Evolutionary conservation across 2,113 vertebrate species (phyloP).

Genomic region (Arenaria interpres): DNA sequence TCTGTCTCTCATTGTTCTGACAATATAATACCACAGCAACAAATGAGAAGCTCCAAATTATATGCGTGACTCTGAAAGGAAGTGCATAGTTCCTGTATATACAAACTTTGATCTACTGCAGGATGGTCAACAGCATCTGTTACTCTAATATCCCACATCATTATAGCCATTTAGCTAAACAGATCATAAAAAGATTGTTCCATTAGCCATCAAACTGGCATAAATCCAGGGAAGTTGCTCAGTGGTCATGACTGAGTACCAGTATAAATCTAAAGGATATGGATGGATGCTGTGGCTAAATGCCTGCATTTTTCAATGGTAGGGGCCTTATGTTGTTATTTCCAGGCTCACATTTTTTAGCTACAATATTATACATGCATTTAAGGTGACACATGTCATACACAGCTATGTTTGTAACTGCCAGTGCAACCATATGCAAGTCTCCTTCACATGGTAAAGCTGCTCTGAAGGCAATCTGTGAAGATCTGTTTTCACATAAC

Average conservation of each 20-base stretch:
- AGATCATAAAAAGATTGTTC: slow-evolving; percentile 27
- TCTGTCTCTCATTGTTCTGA: not conserved
- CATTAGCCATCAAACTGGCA: slow-evolving; percentile 30
- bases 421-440: not conserved
- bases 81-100: slow-evolving; percentile 7
- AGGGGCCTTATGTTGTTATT: not conserved
- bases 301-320: not conserved
- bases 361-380: not conserved
- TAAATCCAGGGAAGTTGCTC: not conserved
- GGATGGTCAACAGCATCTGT: slow-evolving; percentile 43
- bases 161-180: slow-evolving; percentile 39
- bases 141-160: slow-evolving; percentile 29
- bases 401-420: not conserved
- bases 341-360: not conserved
- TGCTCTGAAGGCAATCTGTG: not conserved
- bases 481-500: not conserved
- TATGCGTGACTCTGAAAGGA: not conserved
- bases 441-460: not conserved
- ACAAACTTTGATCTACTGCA: slow-evolving; percentile 37
- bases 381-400: not conserved
- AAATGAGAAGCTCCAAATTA: slow-evolving; percentile 27
- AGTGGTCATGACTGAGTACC: not conserved
- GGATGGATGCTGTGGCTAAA: not conserved
- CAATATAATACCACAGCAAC: slow-evolving; percentile 5
- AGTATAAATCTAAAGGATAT: not conserved